These are phyloP conservation scores for Scaptodrosophila latifasciaeformis DNA, from an alignment of 2,888 invertebrate genomes.

Conservation along the genomic window DNA sequence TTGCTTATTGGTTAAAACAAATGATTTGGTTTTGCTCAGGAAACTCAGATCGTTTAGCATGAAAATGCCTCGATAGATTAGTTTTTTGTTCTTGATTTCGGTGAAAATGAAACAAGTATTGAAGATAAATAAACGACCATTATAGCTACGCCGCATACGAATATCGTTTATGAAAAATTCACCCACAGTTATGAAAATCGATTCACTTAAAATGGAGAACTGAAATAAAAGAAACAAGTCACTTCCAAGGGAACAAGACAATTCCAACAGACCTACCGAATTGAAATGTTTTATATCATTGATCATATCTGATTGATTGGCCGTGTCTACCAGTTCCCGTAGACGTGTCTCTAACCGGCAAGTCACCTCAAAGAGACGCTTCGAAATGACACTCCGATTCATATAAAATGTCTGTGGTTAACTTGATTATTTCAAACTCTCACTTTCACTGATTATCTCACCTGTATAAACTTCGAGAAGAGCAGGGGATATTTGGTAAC, in stretches of 20 bases:
- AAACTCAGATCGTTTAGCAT: slow-evolving; percentile 31
- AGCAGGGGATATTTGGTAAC: slow-evolving; percentile 31
- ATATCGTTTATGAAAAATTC: slow-evolving; percentile 22
- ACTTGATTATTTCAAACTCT: neutral
- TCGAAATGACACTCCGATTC: slow-evolving; percentile 26
- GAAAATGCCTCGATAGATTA: slow-evolving; percentile 25
- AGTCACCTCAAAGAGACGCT: slow-evolving; percentile 17
- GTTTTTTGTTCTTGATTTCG: slow-evolving; percentile 21
- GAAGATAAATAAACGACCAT: slow-evolving; percentile 35
- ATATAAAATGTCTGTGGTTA: slow-evolving; percentile 13
- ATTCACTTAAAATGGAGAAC: slow-evolving; percentile 22
- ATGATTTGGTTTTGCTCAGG: slow-evolving; percentile 28
- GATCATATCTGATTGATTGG: slow-evolving; percentile 32
- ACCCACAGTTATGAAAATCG: slow-evolving; percentile 22
- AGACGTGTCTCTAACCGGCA: slow-evolving; percentile 28
- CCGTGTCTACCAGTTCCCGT: slow-evolving; percentile 25
- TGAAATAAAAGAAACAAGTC: neutral
- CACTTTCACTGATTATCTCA: neutral
- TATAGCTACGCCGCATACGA: slow-evolving; percentile 19
- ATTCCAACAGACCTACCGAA: slow-evolving; percentile 20
- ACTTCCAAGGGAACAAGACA: too few relatives aligned
- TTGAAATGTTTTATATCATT: slow-evolving; percentile 35
- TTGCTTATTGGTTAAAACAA: slow-evolving; percentile 32
- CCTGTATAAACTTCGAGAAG: slow-evolving; percentile 13
- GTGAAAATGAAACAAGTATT: slow-evolving; percentile 31